Conservation (phyloP, 2,113 vertebrate genomes). For the Empidonax traillii region DNA sequence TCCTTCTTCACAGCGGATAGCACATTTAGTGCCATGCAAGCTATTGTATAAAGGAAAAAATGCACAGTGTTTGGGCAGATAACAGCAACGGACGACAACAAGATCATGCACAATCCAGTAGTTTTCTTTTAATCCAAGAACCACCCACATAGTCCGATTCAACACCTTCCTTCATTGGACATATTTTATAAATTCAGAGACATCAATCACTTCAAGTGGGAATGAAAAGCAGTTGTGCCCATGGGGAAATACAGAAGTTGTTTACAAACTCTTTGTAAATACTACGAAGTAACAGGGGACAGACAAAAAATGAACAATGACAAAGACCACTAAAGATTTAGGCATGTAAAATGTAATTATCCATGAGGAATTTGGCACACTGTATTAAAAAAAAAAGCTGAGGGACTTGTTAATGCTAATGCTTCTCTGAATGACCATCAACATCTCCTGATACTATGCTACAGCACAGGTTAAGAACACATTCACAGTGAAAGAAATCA, state of each 20-base stretch:
- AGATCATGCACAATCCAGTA: background rate
- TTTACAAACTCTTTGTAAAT: background rate
- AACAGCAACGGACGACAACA: background rate
- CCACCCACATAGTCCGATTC: background rate
- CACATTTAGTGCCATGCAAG: constrained; percentile 88
- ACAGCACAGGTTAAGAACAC: background rate
- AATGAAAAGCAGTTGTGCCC: background rate
- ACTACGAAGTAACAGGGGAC: background rate
- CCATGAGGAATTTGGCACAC: background rate
- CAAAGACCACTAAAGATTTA: background rate
- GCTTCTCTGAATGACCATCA: background rate
- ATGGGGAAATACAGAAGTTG: background rate
- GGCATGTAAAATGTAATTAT: background rate
- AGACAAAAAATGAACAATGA: background rate
- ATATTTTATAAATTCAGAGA: background rate
- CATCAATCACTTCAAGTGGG: background rate
- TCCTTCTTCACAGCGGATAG: constrained; percentile 86
- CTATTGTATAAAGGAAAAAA: constrained; percentile 65
- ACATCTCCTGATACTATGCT: background rate
- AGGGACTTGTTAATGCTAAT: background rate
- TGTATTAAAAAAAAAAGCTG: background rate
- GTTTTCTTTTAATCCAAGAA: background rate
- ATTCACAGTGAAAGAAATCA: background rate
- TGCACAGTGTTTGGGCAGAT: background rate
- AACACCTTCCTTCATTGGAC: background rate